These are phyloP conservation scores for Enteromius thamalakanensis DNA, from an alignment of 2,797 vertebrate species.

Conservation along the genomic window DNA sequence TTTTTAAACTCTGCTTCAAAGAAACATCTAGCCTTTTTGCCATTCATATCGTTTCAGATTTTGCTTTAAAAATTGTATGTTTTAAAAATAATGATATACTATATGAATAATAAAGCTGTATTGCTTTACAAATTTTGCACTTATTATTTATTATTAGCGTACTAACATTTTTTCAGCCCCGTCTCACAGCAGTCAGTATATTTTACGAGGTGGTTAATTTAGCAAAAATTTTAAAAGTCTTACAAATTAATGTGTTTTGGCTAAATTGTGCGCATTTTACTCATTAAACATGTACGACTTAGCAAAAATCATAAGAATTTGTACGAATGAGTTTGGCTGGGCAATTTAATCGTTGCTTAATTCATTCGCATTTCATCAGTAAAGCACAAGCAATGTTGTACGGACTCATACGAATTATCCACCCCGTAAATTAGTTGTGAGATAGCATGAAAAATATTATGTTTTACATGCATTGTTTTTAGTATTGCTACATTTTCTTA, in stretches of 20 bases:
- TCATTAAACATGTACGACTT: no score
- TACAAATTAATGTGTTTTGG: not conserved
- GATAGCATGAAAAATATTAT: no score
- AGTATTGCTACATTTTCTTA: not conserved
- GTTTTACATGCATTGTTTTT: constrained; percentile 1
- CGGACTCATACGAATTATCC: not conserved
- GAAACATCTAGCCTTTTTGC: not conserved
- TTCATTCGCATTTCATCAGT: no score
- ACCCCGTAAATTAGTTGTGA: not conserved
- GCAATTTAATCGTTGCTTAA: no score
- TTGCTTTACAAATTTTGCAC: not conserved
- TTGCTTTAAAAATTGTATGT: not conserved
- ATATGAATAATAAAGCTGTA: not conserved
- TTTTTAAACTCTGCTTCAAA: not conserved
- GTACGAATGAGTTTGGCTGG: no score
- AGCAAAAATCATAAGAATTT: no score
- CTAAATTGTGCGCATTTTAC: not conserved
- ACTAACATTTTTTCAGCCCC: not conserved
- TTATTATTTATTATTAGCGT: not conserved
- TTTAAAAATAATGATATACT: not conserved
- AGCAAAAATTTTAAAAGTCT: no score
- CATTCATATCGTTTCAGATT: not conserved
- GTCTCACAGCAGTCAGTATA: no score
- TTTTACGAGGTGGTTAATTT: not conserved
- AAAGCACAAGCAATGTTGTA: not conserved